Evolutionary conservation across 1,140 invertebrate species (phyloP).

Genomic region (Bombus pascuorum): DNA sequence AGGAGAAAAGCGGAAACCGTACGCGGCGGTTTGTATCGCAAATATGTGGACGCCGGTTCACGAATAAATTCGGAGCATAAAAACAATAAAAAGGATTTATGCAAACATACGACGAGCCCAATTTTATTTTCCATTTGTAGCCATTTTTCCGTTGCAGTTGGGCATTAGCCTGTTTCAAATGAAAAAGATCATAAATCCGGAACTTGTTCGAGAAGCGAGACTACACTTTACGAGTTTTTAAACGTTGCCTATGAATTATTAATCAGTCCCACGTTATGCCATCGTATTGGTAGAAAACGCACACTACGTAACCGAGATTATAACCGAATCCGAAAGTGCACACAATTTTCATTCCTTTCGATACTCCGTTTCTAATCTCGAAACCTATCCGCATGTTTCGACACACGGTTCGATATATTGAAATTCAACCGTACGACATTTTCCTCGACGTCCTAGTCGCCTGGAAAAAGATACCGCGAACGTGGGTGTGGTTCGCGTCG

Average conservation of each 20-base stretch:
- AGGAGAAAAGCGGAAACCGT: neutral
- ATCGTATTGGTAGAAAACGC: neutral
- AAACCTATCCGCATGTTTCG: neutral
- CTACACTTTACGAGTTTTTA: neutral
- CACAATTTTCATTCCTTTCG: neutral
- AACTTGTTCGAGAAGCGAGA: neutral
- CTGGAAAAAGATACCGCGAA: neutral
- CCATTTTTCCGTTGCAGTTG: neutral
- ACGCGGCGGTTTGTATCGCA: neutral
- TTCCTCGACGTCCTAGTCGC: neutral
- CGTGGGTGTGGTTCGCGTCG: constrained; percentile 7
- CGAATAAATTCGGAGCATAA: neutral
- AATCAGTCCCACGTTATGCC: neutral
- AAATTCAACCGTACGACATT: neutral
- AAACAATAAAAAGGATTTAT: constrained; percentile 34
- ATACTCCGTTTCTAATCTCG: neutral
- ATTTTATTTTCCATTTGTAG: constrained; percentile 24
- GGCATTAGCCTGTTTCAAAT: neutral
- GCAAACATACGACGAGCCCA: neutral
- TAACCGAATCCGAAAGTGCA: neutral
- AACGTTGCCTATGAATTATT: neutral
- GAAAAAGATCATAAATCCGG: neutral
- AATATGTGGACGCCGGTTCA: neutral
- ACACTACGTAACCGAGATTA: neutral
- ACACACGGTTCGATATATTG: neutral